phyloP scores from a whole-genome alignment of 2,113 vertebrate species.

The Atlantisia rogersi region DNA sequence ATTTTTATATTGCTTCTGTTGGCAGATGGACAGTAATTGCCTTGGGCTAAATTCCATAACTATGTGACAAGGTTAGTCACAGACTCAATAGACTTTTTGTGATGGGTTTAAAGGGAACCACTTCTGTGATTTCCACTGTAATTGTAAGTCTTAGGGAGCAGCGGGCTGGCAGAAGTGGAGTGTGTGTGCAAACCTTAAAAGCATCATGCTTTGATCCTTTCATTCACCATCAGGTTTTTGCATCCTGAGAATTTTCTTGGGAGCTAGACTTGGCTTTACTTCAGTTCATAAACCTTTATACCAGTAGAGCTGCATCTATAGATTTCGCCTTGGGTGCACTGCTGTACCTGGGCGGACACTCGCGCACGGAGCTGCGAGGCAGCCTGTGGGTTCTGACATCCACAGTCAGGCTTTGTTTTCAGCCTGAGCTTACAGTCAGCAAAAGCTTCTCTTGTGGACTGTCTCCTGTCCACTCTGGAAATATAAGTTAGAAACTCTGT shows the following conservation, averaged over 20 bases:
- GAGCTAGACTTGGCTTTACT: neutral
- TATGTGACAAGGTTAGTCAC: neutral
- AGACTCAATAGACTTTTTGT: neutral
- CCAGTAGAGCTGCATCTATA: neutral
- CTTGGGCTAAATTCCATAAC: neutral
- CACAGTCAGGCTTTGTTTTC: neutral
- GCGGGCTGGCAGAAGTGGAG: neutral
- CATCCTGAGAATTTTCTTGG: neutral
- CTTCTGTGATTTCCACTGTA: neutral
- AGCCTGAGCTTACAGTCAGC: neutral
- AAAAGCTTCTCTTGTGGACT: neutral
- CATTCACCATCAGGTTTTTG: neutral
- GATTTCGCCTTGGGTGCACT: neutral
- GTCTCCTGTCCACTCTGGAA: neutral
- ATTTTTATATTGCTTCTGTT: neutral
- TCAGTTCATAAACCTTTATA: neutral
- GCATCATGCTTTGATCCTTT: neutral
- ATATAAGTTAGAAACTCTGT: neutral
- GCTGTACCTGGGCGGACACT: neutral
- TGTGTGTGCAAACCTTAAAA: neutral
- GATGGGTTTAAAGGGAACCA: neutral
- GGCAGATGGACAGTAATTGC: neutral
- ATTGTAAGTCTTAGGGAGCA: neutral
- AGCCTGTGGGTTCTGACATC: neutral
- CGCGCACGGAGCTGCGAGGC: neutral